These are phyloP conservation scores for Philhelius pedissequus DNA, from an alignment of 2,888 invertebrate species.

Conservation along the genomic window DNA sequence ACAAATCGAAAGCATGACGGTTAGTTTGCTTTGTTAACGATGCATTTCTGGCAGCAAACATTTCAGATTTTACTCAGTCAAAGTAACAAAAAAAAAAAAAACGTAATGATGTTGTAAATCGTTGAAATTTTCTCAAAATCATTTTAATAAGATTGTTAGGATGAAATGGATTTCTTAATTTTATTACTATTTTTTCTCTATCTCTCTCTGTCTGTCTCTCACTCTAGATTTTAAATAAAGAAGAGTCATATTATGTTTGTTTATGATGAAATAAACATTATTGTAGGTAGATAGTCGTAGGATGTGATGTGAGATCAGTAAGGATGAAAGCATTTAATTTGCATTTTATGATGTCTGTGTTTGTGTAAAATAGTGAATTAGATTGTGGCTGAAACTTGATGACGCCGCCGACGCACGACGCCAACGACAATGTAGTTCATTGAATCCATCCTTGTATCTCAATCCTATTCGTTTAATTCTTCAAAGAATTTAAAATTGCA, in stretches of 20 bases:
- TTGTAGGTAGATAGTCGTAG: neutral
- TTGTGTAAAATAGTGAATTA: constrained; percentile 11
- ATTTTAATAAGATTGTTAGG: constrained; percentile 42
- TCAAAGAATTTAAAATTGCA: neutral
- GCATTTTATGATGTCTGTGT: constrained; percentile 56
- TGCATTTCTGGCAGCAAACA: constrained; percentile 51
- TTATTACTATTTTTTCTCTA: neutral
- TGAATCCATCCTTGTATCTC: constrained; percentile 2
- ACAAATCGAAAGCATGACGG: neutral
- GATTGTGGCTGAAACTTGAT: neutral
- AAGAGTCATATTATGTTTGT: neutral
- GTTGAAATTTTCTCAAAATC: constrained; percentile 27
- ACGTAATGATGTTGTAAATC: constrained; percentile 51
- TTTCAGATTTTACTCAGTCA: neutral
- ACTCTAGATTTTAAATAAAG: neutral
- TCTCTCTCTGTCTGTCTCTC: too few species aligned
- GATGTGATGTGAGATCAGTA: constrained; percentile 21
- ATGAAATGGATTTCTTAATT: constrained; percentile 15
- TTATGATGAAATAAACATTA: neutral
- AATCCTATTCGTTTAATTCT: neutral
- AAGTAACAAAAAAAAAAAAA: neutral
- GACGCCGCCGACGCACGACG: neutral
- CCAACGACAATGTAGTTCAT: constrained; percentile 45
- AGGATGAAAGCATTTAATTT: constrained; percentile 46
- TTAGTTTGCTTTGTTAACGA: constrained; percentile 12